Conservation (phyloP, 2,888 invertebrate genomes). For the Caradrina kadenii region DNA sequence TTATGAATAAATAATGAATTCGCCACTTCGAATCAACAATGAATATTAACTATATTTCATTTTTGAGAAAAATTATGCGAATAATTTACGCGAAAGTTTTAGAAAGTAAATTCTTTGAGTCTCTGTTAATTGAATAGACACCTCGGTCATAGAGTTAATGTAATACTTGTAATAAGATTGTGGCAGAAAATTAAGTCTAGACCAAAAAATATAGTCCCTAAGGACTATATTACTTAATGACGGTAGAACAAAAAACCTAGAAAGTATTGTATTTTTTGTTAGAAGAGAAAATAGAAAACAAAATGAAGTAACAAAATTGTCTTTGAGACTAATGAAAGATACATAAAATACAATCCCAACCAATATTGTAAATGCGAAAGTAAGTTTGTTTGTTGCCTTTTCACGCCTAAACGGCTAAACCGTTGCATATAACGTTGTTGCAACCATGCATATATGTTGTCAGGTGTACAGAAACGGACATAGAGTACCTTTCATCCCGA, state of each 20-base stretch:
- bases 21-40: slow-evolving; percentile 7
- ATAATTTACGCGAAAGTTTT: slow-evolving; percentile 19
- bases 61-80: slow-evolving; percentile 10
- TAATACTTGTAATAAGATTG: slow-evolving; percentile 29
- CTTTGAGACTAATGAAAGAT: not conserved
- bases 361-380: too few relatives aligned
- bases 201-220: not conserved
- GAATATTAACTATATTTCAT: slow-evolving; percentile 19
- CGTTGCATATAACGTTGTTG: too few relatives aligned
- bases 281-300: not conserved
- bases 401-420: too few relatives aligned
- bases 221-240: slow-evolving; percentile 6
- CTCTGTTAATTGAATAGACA: slow-evolving; percentile 37
- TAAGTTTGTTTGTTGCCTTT: too few relatives aligned
- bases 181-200: slow-evolving; percentile 13
- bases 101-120: slow-evolving; percentile 22
- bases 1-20: slow-evolving; percentile 33
- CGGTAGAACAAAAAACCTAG: not conserved
- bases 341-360: not conserved
- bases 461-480: too few relatives aligned
- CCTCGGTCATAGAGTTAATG: slow-evolving; percentile 20
- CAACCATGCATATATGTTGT: too few relatives aligned
- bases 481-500: too few relatives aligned
- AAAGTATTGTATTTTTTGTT: slow-evolving; percentile 1
- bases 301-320: not conserved